Evolutionary conservation across 2,797 vertebrate genomes (phyloP).

Genomic region (Chrosomus eos): DNA sequence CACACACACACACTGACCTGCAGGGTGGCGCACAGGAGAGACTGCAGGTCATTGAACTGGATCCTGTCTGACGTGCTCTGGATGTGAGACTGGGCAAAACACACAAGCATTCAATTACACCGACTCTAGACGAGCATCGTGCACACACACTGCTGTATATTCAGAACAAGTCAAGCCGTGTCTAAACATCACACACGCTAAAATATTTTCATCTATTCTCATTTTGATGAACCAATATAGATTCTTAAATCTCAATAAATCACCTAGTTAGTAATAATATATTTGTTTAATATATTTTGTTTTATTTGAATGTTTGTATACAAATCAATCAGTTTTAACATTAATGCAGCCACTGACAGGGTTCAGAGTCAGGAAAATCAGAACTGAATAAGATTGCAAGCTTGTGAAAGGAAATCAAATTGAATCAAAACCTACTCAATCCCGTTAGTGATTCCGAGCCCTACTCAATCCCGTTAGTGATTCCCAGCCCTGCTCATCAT

Average conservation of each 20-base stretch:
- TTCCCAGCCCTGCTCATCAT: no score
- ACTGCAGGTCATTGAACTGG: conserved; percentile 99
- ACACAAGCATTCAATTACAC: background rate
- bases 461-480: background rate
- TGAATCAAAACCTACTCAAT: no score
- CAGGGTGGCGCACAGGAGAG: conserved; percentile 95
- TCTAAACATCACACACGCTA: background rate
- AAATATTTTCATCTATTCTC: background rate
- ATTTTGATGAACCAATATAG: background rate
- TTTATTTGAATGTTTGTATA: background rate
- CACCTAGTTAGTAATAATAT: no score
- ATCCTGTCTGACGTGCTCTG: conserved; percentile 98
- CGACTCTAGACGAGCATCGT: background rate
- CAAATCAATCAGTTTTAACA: background rate
- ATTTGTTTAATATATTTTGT: background rate
- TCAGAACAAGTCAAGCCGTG: no score
- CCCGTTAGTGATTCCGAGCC: background rate
- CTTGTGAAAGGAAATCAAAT: background rate
- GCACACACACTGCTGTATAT: background rate
- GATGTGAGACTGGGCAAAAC: conserved; percentile 88
- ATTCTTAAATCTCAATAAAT: no score
- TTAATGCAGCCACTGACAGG: background rate
- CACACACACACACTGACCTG: conserved; percentile 74
- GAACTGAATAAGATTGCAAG: background rate
- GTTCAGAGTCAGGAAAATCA: no score